phyloP scores from a whole-genome alignment of 2,113 vertebrate species.

The Fregetta grallaria region DNA sequence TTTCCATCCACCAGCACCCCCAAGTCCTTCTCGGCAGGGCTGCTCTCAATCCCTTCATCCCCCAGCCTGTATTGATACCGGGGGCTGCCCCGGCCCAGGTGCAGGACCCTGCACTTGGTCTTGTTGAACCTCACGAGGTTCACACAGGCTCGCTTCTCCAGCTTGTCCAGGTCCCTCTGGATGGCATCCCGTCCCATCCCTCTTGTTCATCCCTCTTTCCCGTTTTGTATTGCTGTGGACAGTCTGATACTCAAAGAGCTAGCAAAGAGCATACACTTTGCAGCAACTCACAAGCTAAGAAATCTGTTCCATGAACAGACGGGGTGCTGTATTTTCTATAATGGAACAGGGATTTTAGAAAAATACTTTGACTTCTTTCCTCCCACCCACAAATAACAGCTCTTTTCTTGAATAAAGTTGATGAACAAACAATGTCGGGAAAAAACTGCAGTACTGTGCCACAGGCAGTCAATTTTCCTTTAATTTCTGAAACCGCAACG shows the following conservation, averaged over 20 bases:
- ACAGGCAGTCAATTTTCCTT: background rate
- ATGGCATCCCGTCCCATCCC: too few relatives aligned
- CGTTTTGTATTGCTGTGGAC: background rate
- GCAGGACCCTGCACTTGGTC: too few relatives aligned
- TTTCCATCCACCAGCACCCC: too few relatives aligned
- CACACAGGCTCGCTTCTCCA: too few relatives aligned
- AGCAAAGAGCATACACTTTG: background rate
- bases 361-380: background rate
- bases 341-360: background rate
- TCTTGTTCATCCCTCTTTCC: background rate
- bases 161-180: too few relatives aligned
- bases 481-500: background rate
- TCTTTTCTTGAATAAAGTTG: background rate
- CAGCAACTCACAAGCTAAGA: background rate
- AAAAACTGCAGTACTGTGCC: background rate
- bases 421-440: background rate
- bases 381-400: fast-evolving
- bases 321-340: background rate
- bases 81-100: too few relatives aligned
- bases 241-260: background rate
- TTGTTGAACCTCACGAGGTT: too few relatives aligned
- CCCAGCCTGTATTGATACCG: too few relatives aligned
- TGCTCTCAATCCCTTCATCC: too few relatives aligned
- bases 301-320: background rate
- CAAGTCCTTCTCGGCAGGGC: too few relatives aligned